Conservation (phyloP, 2,888 invertebrate species). For the Caenorhabditis sp. region DNA sequence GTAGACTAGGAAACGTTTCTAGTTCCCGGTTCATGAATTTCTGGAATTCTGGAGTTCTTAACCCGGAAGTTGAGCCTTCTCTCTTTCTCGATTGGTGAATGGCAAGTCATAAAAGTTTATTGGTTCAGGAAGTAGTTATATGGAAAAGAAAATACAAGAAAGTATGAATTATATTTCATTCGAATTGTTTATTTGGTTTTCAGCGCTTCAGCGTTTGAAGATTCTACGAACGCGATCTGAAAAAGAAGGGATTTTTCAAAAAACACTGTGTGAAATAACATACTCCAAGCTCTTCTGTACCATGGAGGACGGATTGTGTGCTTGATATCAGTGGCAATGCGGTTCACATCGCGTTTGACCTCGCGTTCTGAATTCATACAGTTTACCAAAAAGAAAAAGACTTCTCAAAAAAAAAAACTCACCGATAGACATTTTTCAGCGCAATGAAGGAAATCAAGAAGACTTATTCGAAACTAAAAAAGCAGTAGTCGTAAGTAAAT, state of each 20-base stretch:
- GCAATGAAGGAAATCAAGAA: background rate
- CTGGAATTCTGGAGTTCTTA: background rate
- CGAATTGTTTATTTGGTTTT: background rate
- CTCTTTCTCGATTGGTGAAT: background rate
- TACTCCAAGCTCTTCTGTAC: slow-evolving; percentile 73
- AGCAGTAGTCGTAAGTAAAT: slow-evolving; percentile 7
- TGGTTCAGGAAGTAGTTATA: background rate
- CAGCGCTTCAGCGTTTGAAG: slow-evolving; percentile 57
- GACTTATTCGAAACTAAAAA: background rate
- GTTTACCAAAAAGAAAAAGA: background rate
- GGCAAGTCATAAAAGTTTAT: background rate
- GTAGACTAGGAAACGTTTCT: background rate
- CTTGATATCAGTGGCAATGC: slow-evolving; percentile 65
- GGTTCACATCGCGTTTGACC: slow-evolving; percentile 64
- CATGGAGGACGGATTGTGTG: slow-evolving; percentile 71
- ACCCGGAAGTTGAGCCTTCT: slow-evolving; percentile 1
- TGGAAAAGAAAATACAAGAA: background rate
- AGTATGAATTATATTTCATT: background rate
- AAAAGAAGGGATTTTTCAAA: slow-evolving; percentile 9
- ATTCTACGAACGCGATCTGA: slow-evolving; percentile 67
- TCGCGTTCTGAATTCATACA: slow-evolving; percentile 31
- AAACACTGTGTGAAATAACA: background rate
- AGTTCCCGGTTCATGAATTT: background rate
- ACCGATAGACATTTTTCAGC: slow-evolving; percentile 44
- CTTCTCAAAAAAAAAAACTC: slow-evolving; percentile 24